These are phyloP conservation scores for Anarhynchus alexandrinus DNA, from an alignment of 2,113 vertebrate species.

Conservation along the genomic window DNA sequence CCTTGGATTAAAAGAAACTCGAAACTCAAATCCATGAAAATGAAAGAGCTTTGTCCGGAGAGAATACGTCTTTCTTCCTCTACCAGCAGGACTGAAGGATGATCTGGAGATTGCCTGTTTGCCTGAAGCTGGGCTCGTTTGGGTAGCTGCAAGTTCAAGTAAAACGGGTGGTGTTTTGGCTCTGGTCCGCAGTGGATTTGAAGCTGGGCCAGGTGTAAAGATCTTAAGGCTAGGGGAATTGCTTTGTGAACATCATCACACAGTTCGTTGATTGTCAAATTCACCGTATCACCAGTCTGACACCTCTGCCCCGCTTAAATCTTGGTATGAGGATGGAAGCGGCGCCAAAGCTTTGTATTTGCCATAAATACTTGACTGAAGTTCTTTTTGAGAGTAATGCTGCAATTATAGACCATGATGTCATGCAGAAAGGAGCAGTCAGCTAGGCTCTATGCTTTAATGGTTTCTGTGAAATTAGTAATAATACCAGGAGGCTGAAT, in stretches of 20 bases:
- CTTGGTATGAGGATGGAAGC: neutral
- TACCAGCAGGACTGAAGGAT: neutral
- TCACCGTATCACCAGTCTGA: neutral
- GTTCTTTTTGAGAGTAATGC: conserved; percentile 21
- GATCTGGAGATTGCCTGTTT: neutral
- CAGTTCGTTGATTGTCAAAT: conserved; percentile 36
- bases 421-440: conserved; percentile 31
- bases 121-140: neutral
- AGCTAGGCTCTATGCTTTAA: neutral
- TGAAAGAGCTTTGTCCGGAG: neutral
- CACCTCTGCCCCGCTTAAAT: neutral
- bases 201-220: neutral
- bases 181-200: neutral
- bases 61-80: neutral
- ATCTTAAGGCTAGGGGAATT: neutral
- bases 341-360: neutral
- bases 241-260: conserved; percentile 28
- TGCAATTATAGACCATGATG: conserved; percentile 39
- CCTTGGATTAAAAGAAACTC: neutral
- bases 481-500: conserved; percentile 15
- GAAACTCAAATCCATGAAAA: neutral
- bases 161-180: neutral
- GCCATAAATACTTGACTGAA: conserved; percentile 9
- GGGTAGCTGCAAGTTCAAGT: neutral
- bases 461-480: conserved; percentile 39